Evolutionary conservation across 1,140 invertebrate species (phyloP).

Genomic region (Anthonomus grandis): DNA sequence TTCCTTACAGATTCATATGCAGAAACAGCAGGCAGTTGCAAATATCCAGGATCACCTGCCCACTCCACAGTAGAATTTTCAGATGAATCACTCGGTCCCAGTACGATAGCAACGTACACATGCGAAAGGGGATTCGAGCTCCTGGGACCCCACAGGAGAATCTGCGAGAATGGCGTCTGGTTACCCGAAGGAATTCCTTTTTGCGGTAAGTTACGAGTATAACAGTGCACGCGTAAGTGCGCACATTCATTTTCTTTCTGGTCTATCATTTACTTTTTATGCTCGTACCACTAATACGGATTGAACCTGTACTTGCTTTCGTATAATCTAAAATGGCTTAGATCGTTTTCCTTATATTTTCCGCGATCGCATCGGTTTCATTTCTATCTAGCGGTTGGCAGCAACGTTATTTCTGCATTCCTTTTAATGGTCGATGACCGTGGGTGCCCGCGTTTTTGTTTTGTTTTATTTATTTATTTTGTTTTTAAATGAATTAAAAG

Average conservation of each 20-base stretch:
- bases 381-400: conserved; percentile 14
- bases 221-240: no score
- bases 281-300: no score
- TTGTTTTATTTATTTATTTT: no score
- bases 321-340: no score
- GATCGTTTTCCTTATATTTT: conserved; percentile 13
- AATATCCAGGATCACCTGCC: conserved; percentile 90
- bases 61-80: conserved; percentile 80
- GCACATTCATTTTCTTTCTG: no score
- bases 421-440: conserved; percentile 18
- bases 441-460: conserved; percentile 4
- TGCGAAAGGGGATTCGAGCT: conserved; percentile 91
- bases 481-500: no score
- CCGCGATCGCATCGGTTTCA: no score
- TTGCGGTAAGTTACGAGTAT: conserved; percentile 87
- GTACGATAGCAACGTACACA: conserved; percentile 77
- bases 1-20: no score
- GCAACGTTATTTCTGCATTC: conserved; percentile 19
- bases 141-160: conserved; percentile 75
- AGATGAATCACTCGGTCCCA: conserved; percentile 60
- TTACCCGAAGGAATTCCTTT: conserved; percentile 89
- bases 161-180: conserved; percentile 81
- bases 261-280: no score
- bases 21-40: conserved; percentile 56
- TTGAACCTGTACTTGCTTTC: no score